Evolutionary conservation across 2,113 vertebrate species (phyloP).

Genomic region (Gobius niger): DNA sequence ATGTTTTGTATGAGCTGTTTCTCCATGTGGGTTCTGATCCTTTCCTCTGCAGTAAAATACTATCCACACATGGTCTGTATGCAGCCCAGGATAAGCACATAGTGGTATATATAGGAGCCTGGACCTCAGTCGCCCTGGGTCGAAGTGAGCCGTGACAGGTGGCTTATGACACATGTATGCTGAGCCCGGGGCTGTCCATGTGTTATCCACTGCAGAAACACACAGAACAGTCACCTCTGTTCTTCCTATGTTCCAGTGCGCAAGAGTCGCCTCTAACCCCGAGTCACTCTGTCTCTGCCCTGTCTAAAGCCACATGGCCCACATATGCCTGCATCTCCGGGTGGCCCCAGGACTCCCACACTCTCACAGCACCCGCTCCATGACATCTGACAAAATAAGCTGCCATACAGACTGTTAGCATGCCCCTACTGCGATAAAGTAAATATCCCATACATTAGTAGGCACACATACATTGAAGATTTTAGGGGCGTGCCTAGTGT

Average conservation of each 20-base stretch:
- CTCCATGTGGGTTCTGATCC: no score
- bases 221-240: background rate
- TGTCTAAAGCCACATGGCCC: slow-evolving; percentile 16
- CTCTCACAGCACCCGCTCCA: background rate
- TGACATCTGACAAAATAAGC: slow-evolving; percentile 26
- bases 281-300: slow-evolving; percentile 22
- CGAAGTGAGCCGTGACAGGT: background rate
- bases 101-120: background rate
- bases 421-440: background rate
- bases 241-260: slow-evolving; percentile 1
- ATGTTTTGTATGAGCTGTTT: no score
- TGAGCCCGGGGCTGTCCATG: background rate
- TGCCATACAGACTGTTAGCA: background rate
- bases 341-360: background rate
- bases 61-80: no score
- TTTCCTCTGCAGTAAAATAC: no score
- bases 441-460: background rate
- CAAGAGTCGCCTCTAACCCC: slow-evolving; percentile 8
- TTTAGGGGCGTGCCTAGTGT: no score
- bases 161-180: background rate
- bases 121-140: no score
- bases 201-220: background rate
- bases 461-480: background rate
- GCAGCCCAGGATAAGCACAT: background rate
- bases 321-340: slow-evolving; percentile 7